phyloP scores from a whole-genome alignment of 1,140 invertebrate species.

The Hyposmocoma kahamanoa region DNA sequence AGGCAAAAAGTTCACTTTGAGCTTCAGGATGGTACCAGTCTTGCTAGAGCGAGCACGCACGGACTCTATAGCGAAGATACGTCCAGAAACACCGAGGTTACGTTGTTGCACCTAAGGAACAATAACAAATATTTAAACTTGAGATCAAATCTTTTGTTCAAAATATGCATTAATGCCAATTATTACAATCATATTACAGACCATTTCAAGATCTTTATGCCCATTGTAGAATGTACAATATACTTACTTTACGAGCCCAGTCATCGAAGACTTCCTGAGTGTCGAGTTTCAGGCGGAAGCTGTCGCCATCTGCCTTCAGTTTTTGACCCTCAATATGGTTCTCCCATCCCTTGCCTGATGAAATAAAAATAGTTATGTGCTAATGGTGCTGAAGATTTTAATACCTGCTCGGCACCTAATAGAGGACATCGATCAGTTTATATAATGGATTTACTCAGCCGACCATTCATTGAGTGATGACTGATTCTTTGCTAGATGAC shows the following conservation, averaged over 20 bases:
- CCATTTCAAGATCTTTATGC: no score
- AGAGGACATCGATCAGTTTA: no score
- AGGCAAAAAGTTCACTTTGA: conserved; percentile 97
- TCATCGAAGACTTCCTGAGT: conserved; percentile 98
- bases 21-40: conserved; percentile 90
- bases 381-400: no score
- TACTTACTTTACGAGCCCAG: conserved; percentile 87
- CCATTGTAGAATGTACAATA: no score
- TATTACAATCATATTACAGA: no score
- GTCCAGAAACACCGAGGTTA: conserved; percentile 93
- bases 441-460: no score
- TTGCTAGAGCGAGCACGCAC: conserved; percentile 87
- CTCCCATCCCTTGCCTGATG: conserved; percentile 95
- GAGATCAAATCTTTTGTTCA: background rate
- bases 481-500: no score
- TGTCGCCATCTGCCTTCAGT: conserved; percentile 97
- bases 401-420: no score
- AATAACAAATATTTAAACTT: conserved; percentile 8
- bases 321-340: conserved; percentile 99
- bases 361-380: no score
- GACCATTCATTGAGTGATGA: no score
- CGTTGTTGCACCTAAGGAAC: conserved; percentile 86
- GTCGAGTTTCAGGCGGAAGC: conserved; percentile 95
- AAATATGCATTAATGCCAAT: no score
- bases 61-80: conserved; percentile 96